These are phyloP conservation scores for Luffia ferchaultella DNA, from an alignment of 2,888 invertebrate genomes.

Conservation along the genomic window DNA sequence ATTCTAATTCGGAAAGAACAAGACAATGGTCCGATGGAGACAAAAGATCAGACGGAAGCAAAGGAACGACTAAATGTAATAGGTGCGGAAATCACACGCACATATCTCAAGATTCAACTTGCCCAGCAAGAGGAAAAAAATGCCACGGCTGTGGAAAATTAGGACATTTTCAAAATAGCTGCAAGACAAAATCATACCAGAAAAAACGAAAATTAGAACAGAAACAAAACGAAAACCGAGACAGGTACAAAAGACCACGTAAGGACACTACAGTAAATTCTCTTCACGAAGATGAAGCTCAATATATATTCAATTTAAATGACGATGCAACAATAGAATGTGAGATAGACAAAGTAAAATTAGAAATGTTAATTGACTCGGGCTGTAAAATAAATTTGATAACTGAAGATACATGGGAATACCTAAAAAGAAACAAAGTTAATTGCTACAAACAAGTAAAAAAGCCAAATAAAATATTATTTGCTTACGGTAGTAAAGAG, in stretches of 20 bases:
- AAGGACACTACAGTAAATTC: slow-evolving; percentile 5
- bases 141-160: slow-evolving; percentile 15
- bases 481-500: slow-evolving; percentile 10
- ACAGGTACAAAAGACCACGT: slow-evolving; percentile 3
- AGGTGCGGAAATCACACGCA: slow-evolving; percentile 11
- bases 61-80: slow-evolving; percentile 9
- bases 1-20: not conserved
- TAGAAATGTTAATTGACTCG: slow-evolving; percentile 18
- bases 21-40: slow-evolving; percentile 2
- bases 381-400: slow-evolving; percentile 16
- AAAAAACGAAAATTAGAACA: slow-evolving; percentile 8
- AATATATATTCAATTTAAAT: slow-evolving; percentile 13
- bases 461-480: slow-evolving; percentile 2
- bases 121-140: slow-evolving; percentile 17
- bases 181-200: slow-evolving; percentile 11
- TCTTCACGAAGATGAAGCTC: slow-evolving; percentile 2
- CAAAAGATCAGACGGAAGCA: not conserved
- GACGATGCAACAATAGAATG: slow-evolving; percentile 15
- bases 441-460: slow-evolving; percentile 2
- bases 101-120: slow-evolving; percentile 7
- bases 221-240: not conserved
- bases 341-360: slow-evolving; percentile 16
- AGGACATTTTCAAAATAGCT: slow-evolving; percentile 17
- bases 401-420: slow-evolving; percentile 7
- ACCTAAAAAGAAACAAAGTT: not conserved